Percentiles rank a stretch among this genome's conserved stretches.
These are phyloP conservation scores for Selenia dentaria DNA, from an alignment of 2,888 invertebrate genomes.

Conservation along the genomic window DNA sequence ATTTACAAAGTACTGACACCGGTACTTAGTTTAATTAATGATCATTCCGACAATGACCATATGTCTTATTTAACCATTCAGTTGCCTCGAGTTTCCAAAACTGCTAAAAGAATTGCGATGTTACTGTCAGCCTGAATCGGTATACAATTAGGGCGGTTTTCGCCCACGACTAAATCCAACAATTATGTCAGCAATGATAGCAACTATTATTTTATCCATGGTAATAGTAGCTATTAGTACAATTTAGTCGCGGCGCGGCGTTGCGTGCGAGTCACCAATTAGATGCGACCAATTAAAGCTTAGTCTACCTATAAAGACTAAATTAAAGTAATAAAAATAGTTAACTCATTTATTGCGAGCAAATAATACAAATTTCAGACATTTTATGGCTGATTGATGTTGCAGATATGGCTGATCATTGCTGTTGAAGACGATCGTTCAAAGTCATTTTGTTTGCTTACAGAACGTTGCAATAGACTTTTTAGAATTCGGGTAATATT, in stretches of 20 bases:
- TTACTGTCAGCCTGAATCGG: slow-evolving; percentile 53
- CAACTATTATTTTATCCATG: not conserved
- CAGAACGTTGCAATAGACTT: too few species aligned
- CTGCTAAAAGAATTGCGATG: slow-evolving; percentile 34
- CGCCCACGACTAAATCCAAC: slow-evolving; percentile 63
- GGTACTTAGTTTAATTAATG: slow-evolving; percentile 15
- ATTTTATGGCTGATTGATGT: not conserved
- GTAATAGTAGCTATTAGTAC: slow-evolving; percentile 58
- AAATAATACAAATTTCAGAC: slow-evolving; percentile 4
- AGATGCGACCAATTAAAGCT: slow-evolving; percentile 60
- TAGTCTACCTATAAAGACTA: slow-evolving; percentile 47
- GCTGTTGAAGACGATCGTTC: too few species aligned
- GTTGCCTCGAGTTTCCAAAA: slow-evolving; percentile 4
- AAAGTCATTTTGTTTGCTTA: too few species aligned
- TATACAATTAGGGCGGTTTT: slow-evolving; percentile 60
- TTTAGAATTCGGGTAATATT: too few species aligned
- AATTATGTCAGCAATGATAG: slow-evolving; percentile 51
- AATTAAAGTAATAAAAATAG: slow-evolving; percentile 41
- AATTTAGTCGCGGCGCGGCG: slow-evolving; percentile 66
- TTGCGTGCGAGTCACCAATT: slow-evolving; percentile 66
- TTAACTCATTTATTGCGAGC: slow-evolving; percentile 19
- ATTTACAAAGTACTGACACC: not conserved
- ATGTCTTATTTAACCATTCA: slow-evolving; percentile 16
- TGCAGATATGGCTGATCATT: too few species aligned
- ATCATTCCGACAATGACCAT: slow-evolving; percentile 13